Percentiles rank a stretch among this genome's conserved stretches.
Evolutionary conservation across 2,797 vertebrate species (phyloP).

Genomic region (Chelmon rostratus): DNA sequence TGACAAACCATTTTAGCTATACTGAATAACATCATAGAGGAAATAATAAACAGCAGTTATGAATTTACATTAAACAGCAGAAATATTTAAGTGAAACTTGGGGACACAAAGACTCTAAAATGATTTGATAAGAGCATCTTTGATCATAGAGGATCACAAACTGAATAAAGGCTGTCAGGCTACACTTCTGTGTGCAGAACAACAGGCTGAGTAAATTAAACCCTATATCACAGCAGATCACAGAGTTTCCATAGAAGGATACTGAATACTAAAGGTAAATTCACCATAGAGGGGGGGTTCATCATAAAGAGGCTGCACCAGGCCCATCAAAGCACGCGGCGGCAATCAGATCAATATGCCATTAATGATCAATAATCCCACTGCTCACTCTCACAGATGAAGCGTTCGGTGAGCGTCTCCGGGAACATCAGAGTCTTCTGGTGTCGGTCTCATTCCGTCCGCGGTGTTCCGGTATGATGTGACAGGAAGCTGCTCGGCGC

Average conservation of each 20-base stretch:
- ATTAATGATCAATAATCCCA: accelerated
- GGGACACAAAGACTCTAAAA: neutral
- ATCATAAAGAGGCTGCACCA: neutral
- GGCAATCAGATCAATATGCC: neutral
- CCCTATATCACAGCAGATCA: neutral
- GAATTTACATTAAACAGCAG: neutral
- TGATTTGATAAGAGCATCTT: neutral
- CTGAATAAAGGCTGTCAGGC: neutral
- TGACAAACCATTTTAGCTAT: too few relatives aligned
- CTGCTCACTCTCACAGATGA: neutral
- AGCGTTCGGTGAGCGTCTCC: neutral
- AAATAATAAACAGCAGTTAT: too few relatives aligned
- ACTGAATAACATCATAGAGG: too few relatives aligned
- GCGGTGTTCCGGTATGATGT: neutral
- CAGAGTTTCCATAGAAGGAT: neutral
- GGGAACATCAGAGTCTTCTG: neutral
- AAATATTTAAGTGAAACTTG: neutral
- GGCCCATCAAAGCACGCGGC: neutral
- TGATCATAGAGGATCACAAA: too few relatives aligned
- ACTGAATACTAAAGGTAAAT: neutral
- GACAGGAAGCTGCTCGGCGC: conserved; percentile 14
- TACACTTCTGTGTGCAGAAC: too few relatives aligned
- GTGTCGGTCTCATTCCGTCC: neutral
- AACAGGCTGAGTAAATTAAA: too few relatives aligned
- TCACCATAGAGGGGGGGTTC: neutral